Conservation (phyloP, 2,888 invertebrate genomes). For the Liodrosophila aerea region DNA sequence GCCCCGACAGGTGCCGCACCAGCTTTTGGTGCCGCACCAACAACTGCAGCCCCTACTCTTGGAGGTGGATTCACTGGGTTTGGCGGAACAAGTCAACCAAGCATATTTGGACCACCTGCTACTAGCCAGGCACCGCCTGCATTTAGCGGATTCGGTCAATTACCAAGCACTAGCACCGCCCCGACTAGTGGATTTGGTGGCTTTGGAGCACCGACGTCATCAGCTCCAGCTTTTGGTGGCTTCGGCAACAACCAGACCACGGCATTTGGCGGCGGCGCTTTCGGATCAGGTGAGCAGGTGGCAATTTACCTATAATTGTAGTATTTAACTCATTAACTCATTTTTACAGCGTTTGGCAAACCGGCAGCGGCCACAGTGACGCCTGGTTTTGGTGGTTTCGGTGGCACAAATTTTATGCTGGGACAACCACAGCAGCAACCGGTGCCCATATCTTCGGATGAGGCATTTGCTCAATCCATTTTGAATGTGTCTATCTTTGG, state of each 20-base stretch:
- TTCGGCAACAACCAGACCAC: slow-evolving; percentile 81
- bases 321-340: neutral
- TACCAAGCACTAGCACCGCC: slow-evolving; percentile 52
- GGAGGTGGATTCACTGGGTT: slow-evolving; percentile 82
- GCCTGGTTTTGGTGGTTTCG: slow-evolving; percentile 84
- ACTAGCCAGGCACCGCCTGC: slow-evolving; percentile 80
- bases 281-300: slow-evolving; percentile 44
- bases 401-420: slow-evolving; percentile 82
- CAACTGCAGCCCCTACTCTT: slow-evolving; percentile 64
- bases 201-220: slow-evolving; percentile 80
- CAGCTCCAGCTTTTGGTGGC: slow-evolving; percentile 81
- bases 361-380: slow-evolving; percentile 78
- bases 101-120: slow-evolving; percentile 80
- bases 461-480: slow-evolving; percentile 89
- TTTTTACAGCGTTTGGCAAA: slow-evolving; percentile 79
- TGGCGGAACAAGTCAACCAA: slow-evolving; percentile 81
- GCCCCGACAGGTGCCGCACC: slow-evolving; percentile 25
- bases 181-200: slow-evolving; percentile 68
- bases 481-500: slow-evolving; percentile 93
- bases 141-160: slow-evolving; percentile 82
- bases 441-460: slow-evolving; percentile 84
- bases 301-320: slow-evolving; percentile 8
- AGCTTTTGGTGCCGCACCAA: slow-evolving; percentile 62
- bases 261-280: slow-evolving; percentile 44
- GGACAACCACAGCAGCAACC: slow-evolving; percentile 83